phyloP scores from a whole-genome alignment of 2,113 vertebrate species.

The Pangasianodon gigas region DNA sequence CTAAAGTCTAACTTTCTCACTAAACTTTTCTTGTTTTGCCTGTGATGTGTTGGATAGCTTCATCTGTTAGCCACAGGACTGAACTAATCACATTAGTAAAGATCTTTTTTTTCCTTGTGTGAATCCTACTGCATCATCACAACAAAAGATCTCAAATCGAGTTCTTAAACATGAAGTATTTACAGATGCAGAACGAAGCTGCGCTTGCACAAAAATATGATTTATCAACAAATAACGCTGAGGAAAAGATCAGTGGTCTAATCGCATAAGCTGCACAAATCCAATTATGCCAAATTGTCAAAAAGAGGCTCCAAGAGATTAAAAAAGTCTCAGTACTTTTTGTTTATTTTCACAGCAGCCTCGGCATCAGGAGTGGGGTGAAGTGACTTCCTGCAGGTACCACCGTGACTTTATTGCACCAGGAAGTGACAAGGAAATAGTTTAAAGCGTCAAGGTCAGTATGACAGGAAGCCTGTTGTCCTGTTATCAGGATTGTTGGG shows the following conservation, averaged over 20 bases:
- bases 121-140: not conserved
- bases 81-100: constrained; percentile 12
- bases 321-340: not conserved
- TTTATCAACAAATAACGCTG: constrained; percentile 13
- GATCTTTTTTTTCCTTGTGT: not conserved
- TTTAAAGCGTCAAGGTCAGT: constrained; percentile 29
- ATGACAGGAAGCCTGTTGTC: constrained; percentile 14
- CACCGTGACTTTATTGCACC: constrained; percentile 32
- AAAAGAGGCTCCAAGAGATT: not conserved
- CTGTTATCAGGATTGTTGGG: not conserved
- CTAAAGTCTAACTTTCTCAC: not conserved
- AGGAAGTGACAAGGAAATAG: constrained; percentile 34
- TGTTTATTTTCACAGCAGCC: not conserved
- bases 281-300: not conserved
- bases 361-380: not conserved
- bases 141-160: constrained; percentile 3
- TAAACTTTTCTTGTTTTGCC: not conserved
- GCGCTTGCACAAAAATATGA: constrained; percentile 4
- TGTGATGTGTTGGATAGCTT: constrained; percentile 13
- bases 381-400: constrained; percentile 19
- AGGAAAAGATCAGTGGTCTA: constrained; percentile 4
- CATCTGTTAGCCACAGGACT: constrained; percentile 1
- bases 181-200: not conserved
- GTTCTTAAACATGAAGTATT: constrained; percentile 14
- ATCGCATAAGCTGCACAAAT: constrained; percentile 9